These are phyloP conservation scores for Acrocephalus scirpaceus DNA, from an alignment of 2,797 vertebrate species.

Conservation along the genomic window DNA sequence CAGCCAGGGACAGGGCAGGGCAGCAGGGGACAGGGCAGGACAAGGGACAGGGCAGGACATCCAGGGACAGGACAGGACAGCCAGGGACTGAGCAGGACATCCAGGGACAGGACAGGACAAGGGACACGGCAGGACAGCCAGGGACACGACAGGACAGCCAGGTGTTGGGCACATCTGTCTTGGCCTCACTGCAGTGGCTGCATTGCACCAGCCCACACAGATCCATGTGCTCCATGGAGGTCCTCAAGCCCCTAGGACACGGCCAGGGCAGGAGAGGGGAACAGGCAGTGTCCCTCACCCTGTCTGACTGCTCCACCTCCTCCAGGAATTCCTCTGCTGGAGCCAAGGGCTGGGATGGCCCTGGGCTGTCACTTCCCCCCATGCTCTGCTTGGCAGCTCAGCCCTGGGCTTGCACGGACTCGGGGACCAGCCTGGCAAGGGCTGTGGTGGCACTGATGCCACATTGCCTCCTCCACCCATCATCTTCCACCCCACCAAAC, in stretches of 20 bases:
- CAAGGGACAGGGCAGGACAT: neutral
- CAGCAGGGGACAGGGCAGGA: neutral
- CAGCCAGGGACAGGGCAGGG: neutral
- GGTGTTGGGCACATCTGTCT: neutral
- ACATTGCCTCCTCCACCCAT: neutral
- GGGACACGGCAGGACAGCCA: neutral
- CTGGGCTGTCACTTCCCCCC: neutral
- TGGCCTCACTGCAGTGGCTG: neutral
- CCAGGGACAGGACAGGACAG: too few relatives aligned
- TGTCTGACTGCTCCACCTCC: neutral
- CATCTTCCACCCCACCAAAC: too few relatives aligned
- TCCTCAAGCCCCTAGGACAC: fast-evolving
- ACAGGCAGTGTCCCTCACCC: neutral
- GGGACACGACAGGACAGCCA: neutral
- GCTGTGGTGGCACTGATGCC: fast-evolving
- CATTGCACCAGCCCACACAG: neutral
- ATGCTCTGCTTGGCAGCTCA: neutral
- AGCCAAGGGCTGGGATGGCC: neutral
- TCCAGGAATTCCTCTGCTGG: neutral
- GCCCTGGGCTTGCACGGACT: neutral
- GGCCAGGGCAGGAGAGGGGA: neutral
- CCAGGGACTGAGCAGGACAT: neutral
- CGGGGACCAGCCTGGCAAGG: neutral
- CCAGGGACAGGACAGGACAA: neutral
- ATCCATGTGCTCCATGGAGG: neutral